phyloP scores from a whole-genome alignment of 1,140 invertebrate genomes.

The Bombus affinis region DNA sequence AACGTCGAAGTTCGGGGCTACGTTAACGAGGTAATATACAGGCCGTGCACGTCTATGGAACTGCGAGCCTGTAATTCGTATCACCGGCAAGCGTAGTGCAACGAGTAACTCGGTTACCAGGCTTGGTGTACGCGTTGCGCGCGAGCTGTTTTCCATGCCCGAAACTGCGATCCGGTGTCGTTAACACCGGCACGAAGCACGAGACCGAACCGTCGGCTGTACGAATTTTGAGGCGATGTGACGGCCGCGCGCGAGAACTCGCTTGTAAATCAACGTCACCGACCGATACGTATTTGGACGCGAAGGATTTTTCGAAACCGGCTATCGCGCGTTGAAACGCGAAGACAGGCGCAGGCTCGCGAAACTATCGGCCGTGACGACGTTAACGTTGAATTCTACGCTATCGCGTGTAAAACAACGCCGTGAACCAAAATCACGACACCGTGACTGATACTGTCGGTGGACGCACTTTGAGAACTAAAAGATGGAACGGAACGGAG shows the following conservation, averaged over 20 bases:
- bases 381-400: not conserved
- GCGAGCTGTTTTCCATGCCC: not conserved
- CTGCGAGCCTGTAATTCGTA: conserved; percentile 61
- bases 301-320: too few relatives aligned
- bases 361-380: not conserved
- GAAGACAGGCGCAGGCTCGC: not conserved
- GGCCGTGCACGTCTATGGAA: conserved; percentile 61
- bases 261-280: not conserved
- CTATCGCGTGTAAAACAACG: not conserved
- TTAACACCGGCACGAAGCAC: conserved; percentile 27
- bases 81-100: conserved; percentile 53
- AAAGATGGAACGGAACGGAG: not conserved
- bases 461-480: not conserved
- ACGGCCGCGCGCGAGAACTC: not conserved
- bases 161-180: conserved; percentile 42
- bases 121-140: conserved; percentile 25
- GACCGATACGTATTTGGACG: not conserved
- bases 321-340: not conserved
- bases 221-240: conserved; percentile 25
- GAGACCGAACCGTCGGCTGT: not conserved
- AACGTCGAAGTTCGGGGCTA: conserved; percentile 48
- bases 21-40: conserved; percentile 68
- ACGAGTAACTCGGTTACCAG: conserved; percentile 63
- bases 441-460: not conserved
- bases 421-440: not conserved